Evolutionary conservation across 2,888 invertebrate species (phyloP), one percentile per base, ranked within the genome.

Genomic region (Himalopsyche tibetana): DNA sequence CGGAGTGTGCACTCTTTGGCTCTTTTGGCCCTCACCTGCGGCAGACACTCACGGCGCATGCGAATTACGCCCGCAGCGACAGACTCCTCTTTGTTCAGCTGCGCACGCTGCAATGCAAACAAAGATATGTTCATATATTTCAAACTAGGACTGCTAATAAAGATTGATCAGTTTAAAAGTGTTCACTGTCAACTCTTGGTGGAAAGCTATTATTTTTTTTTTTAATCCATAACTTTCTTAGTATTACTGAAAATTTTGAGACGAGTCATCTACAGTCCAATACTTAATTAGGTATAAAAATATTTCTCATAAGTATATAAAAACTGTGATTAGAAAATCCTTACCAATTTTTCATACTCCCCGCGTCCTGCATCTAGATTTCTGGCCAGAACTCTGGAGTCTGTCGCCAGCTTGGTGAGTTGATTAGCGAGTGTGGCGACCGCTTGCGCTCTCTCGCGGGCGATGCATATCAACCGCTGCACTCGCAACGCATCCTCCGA

Each of bases 1-100:
- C 95, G 93, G 89, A 96, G 90, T 85, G 96, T 93, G 89, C 95
- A 96, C 89, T 96, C 94, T 63, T 94, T 94, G 5, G 93, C 93
- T 74, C 93, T 91, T 89, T 90, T 86, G 82, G 91, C 91, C 0
- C 92, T 90, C 63, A 91, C 92, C 5, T 93, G 90, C 0, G 92
- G 91, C 88, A 15, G 4, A 5, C 28, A 36, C 74, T 74, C 74
- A 9, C 74, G 74, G 74, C 74, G 12, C 74, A 74, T 15, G 11
- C 74, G 28, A 36, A 36, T 38, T 9, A 36, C 15, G 91, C 92
- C 92, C 92, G 91, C 93, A 93, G 90, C 0, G 86, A 45, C 38
- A 84, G 82, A 19, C 87, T 83, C 80, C 80, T 84, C 86, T 87
- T 12, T 15, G 74, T 36, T 82, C 82, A 82, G n/a, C 36, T 40